A percentile compares a stretch with the other conserved stretches of the same genome.
phyloP scores from a whole-genome alignment of 2,797 vertebrate genomes.

The Rhabdomys pumilio region DNA sequence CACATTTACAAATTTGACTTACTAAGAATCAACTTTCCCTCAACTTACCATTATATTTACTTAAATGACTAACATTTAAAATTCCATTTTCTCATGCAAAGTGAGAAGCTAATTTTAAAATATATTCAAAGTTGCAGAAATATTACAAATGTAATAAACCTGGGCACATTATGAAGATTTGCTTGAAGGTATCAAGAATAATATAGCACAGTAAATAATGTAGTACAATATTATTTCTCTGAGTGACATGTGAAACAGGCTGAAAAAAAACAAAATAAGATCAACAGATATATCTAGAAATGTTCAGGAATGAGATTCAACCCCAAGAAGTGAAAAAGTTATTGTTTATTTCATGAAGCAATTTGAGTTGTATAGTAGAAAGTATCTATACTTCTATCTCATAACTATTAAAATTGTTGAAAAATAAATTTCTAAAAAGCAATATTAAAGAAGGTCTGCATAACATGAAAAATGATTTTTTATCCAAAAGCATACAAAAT shows the following conservation, averaged over 20 bases:
- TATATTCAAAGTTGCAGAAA: neutral
- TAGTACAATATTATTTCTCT: neutral
- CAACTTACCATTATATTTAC: neutral
- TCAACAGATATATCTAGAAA: neutral
- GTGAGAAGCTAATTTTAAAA: neutral
- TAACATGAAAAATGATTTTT: neutral
- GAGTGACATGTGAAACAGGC: neutral
- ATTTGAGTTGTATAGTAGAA: neutral
- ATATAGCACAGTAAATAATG: neutral
- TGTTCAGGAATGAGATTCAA: neutral
- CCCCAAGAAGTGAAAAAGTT: neutral
- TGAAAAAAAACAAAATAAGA: neutral
- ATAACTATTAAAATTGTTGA: neutral
- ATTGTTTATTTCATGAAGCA: neutral
- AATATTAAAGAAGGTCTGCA: neutral
- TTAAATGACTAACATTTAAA: neutral
- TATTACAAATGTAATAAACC: neutral
- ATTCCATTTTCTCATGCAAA: neutral
- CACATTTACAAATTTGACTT: neutral
- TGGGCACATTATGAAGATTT: neutral
- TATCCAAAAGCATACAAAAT: neutral
- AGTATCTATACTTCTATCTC: neutral
- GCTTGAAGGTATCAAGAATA: neutral
- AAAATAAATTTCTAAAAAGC: neutral
- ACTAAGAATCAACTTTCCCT: neutral